Evolutionary conservation across 2,888 invertebrate species (phyloP).

Genomic region (Pheosia gnoma): DNA sequence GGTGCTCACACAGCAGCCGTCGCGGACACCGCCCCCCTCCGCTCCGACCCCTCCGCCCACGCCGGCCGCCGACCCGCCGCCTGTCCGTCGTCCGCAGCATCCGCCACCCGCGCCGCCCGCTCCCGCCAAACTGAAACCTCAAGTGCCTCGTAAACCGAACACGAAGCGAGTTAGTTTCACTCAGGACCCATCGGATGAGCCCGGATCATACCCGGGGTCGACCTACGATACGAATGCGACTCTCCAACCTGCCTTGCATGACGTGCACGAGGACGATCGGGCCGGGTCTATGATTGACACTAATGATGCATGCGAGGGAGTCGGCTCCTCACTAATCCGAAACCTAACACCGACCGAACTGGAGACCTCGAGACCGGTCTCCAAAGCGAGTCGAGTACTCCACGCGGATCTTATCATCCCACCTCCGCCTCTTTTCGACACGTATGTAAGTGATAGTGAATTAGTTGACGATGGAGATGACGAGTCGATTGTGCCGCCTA

Average conservation of each 20-base stretch:
- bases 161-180: conserved; percentile 82
- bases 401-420: conserved; percentile 78
- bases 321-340: conserved; percentile 74
- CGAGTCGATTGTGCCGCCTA: conserved; percentile 61
- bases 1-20: conserved; percentile 68
- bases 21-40: conserved; percentile 55
- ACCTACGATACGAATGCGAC: conserved; percentile 54
- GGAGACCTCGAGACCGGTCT: conserved; percentile 60
- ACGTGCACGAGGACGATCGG: conserved; percentile 59
- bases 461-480: conserved; percentile 53
- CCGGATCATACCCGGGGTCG: conserved; percentile 47
- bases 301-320: conserved; percentile 79
- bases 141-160: conserved; percentile 78
- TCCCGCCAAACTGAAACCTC: conserved; percentile 71
- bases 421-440: conserved; percentile 79
- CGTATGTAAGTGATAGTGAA: conserved; percentile 70
- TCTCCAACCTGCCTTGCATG: conserved; percentile 57
- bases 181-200: conserved; percentile 59
- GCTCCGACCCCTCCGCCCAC: conserved; percentile 53
- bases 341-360: conserved; percentile 61
- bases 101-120: conserved; percentile 61
- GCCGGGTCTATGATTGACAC: conserved; percentile 54
- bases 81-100: conserved; percentile 48
- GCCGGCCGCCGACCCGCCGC: conserved; percentile 41
- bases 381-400: conserved; percentile 62